These are phyloP conservation scores for Phalanger gymnotis DNA, from an alignment of 2,797 vertebrate genomes.

Conservation along the genomic window DNA sequence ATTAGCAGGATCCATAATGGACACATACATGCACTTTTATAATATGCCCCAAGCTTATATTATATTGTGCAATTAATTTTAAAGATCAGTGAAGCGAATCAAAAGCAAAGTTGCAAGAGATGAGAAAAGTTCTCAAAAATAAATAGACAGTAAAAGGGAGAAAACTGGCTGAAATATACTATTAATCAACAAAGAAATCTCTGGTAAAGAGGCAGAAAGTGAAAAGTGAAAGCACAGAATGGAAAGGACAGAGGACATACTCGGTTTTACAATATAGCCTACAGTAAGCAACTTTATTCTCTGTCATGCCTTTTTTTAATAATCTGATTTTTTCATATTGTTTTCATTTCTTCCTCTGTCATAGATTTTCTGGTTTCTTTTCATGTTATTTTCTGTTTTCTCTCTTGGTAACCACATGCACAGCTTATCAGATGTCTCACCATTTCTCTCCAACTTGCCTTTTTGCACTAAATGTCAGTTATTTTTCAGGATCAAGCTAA, in stretches of 20 bases:
- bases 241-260: neutral
- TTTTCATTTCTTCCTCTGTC: conserved; percentile 22
- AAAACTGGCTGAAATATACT: neutral
- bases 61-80: conserved; percentile 57
- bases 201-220: neutral
- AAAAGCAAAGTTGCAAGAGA: conserved; percentile 36
- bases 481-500: conserved; percentile 61
- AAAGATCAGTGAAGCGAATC: conserved; percentile 32
- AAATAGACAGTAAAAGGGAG: conserved; percentile 32
- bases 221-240: neutral
- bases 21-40: conserved; percentile 23
- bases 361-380: conserved; percentile 41
- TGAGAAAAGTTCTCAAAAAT: conserved; percentile 33
- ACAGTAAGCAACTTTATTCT: conserved; percentile 8
- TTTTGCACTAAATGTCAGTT: conserved; percentile 20
- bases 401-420: conserved; percentile 39
- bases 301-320: conserved; percentile 35
- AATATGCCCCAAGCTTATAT: conserved; percentile 42
- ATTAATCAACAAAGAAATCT: neutral
- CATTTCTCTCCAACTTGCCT: conserved; percentile 33
- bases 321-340: conserved; percentile 11
- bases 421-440: conserved; percentile 41
- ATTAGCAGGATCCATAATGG: conserved; percentile 60
- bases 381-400: conserved; percentile 58
- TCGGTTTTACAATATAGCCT: conserved; percentile 6